phyloP scores from a whole-genome alignment of 2,113 vertebrate genomes.

The Clarias magur region DNA sequence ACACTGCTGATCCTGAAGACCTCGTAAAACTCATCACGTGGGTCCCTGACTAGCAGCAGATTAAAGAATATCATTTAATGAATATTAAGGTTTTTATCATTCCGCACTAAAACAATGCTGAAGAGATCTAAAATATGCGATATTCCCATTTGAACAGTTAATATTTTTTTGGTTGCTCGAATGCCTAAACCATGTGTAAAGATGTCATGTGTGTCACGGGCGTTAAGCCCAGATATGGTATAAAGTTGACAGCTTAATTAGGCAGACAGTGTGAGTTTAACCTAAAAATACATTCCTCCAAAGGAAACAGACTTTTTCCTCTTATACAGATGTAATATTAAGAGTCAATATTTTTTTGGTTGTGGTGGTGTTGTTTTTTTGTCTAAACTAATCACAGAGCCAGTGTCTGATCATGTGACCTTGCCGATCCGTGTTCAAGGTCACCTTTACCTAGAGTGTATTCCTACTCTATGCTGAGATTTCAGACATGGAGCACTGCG shows the following conservation, averaged over 20 bases:
- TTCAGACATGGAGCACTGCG: conserved; percentile 7
- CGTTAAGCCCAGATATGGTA: conserved; percentile 46
- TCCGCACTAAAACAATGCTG: too few relatives aligned
- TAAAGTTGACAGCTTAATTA: conserved; percentile 70
- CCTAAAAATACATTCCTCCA: conserved; percentile 70
- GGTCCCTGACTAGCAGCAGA: neutral
- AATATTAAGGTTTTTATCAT: neutral
- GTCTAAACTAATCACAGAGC: neutral
- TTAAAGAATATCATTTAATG: neutral
- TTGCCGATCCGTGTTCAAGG: conserved; percentile 5
- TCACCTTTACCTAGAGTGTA: neutral
- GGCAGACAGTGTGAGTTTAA: conserved; percentile 65
- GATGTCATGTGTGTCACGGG: conserved; percentile 21
- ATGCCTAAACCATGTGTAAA: too few relatives aligned
- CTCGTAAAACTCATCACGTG: neutral
- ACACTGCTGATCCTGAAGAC: neutral
- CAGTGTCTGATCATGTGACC: neutral
- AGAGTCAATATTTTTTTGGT: neutral
- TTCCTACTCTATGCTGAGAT: neutral
- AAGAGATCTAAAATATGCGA: too few relatives aligned
- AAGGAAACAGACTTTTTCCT: conserved; percentile 46
- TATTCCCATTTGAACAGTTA: too few relatives aligned
- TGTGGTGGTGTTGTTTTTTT: too few relatives aligned
- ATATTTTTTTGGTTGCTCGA: too few relatives aligned
- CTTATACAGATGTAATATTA: conserved; percentile 33